phyloP scores from a whole-genome alignment of 1,140 invertebrate species.

The Nephila pilipes region DNA sequence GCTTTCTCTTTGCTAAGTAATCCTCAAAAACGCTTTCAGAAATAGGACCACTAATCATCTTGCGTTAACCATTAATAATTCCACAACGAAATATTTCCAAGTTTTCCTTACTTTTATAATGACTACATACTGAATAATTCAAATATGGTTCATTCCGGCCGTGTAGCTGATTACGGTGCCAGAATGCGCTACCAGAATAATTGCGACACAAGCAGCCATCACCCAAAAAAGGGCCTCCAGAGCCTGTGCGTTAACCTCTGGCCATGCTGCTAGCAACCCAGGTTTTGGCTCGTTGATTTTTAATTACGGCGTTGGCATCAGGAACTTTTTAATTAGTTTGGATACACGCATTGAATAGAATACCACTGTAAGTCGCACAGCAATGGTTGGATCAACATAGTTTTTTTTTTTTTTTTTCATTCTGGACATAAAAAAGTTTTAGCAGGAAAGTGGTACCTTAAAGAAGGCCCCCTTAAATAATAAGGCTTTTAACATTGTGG shows the following conservation, averaged over 20 bases:
- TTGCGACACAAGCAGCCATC: background rate
- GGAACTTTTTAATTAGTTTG: constrained; percentile 27
- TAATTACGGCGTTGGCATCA: constrained; percentile 16
- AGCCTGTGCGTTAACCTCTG: background rate
- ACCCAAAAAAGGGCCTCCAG: background rate
- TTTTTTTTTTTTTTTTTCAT: background rate
- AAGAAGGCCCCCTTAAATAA: background rate
- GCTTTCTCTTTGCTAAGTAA: too few species aligned
- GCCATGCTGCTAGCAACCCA: background rate
- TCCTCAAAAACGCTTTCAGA: too few species aligned
- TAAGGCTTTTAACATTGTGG: background rate
- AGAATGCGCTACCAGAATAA: background rate
- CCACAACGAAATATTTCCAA: background rate
- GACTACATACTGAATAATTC: background rate
- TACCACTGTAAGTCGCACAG: background rate
- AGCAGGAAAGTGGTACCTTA: background rate
- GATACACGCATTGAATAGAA: background rate
- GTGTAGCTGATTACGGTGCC: background rate
- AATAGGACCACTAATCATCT: background rate
- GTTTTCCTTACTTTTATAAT: background rate
- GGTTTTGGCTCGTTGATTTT: constrained; percentile 1
- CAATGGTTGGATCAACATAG: background rate
- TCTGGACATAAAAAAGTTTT: background rate
- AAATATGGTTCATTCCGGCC: background rate
- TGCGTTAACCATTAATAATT: background rate